phyloP scores from a whole-genome alignment of 2,797 vertebrate species.

The Lagocephalus sceleratus region DNA sequence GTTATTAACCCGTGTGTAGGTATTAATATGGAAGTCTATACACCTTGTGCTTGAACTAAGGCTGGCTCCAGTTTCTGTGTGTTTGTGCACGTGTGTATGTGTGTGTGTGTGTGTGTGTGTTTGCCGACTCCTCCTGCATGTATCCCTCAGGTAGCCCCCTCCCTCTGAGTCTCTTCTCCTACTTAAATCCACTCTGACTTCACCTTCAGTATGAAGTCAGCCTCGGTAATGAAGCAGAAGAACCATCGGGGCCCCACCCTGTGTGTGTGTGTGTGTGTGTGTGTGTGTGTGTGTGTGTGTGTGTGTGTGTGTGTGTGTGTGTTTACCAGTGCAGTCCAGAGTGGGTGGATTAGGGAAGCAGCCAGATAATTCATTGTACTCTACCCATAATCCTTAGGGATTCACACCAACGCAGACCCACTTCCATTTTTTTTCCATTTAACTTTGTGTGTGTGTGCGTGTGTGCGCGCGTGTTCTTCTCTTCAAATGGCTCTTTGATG shows the following conservation, averaged over 20 bases:
- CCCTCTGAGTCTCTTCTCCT: slow-evolving; percentile 3
- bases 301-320: slow-evolving; percentile 11
- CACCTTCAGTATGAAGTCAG: slow-evolving; percentile 74
- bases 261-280: slow-evolving; percentile 8
- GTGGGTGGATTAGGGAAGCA: slow-evolving; percentile 50
- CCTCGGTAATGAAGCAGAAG: slow-evolving; percentile 65
- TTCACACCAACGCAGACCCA: slow-evolving; percentile 58
- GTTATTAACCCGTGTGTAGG: slow-evolving; percentile 29
- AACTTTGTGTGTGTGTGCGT: slow-evolving; percentile 20
- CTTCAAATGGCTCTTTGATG: slow-evolving; percentile 45
- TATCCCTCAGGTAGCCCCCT: slow-evolving; percentile 11
- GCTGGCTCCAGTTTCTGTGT: slow-evolving; percentile 13
- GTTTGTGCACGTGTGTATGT: slow-evolving; percentile 1
- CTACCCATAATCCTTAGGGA: slow-evolving; percentile 68
- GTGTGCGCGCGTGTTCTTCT: not conserved
- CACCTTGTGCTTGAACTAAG: not conserved
- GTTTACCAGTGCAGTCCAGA: slow-evolving; percentile 15
- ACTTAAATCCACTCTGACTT: slow-evolving; percentile 62
- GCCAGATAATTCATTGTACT: slow-evolving; percentile 58
- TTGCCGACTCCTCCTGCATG: not conserved
- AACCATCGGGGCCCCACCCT: slow-evolving; percentile 46
- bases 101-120: not conserved
- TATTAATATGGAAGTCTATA: slow-evolving; percentile 13
- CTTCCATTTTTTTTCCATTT: slow-evolving; percentile 59
- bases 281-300: slow-evolving; percentile 9